Evolutionary conservation across 1,140 invertebrate species (phyloP).

Genomic region (Conopomorpha cramerella): DNA sequence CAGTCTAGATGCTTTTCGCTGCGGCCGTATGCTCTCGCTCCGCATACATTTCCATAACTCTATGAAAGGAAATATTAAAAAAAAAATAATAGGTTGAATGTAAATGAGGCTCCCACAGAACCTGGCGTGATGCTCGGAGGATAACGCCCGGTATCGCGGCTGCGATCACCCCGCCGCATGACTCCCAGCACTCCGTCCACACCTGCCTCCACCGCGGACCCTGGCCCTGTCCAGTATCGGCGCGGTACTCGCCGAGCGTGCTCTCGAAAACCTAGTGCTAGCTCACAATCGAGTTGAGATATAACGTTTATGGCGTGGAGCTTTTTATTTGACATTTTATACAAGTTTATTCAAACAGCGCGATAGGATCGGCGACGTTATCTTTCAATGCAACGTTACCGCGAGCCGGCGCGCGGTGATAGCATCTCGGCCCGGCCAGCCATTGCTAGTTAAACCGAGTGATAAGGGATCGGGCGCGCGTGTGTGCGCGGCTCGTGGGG

Average conservation of each 20-base stretch:
- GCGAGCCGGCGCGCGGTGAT: slow-evolving; percentile 44
- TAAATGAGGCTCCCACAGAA: slow-evolving; percentile 18
- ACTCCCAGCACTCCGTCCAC: no score
- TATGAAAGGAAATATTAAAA: slow-evolving; percentile 17
- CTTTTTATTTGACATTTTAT: slow-evolving; percentile 61
- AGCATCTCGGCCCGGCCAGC: slow-evolving; percentile 42
- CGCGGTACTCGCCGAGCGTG: background rate
- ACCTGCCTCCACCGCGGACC: slow-evolving; percentile 5
- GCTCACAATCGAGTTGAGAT: slow-evolving; percentile 29
- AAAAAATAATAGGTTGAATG: slow-evolving; percentile 24
- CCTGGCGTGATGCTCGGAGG: slow-evolving; percentile 6
- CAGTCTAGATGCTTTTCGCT: no score
- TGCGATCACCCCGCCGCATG: no score
- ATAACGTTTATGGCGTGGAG: slow-evolving; percentile 44
- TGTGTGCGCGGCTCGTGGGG: slow-evolving; percentile 26
- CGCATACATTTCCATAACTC: no score
- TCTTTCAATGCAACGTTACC: slow-evolving; percentile 60
- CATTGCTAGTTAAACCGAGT: slow-evolving; percentile 57
- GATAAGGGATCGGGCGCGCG: slow-evolving; percentile 44
- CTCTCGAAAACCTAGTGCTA: slow-evolving; percentile 1
- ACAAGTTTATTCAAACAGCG: slow-evolving; percentile 59
- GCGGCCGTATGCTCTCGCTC: no score
- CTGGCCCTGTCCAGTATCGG: background rate
- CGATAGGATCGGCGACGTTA: slow-evolving; percentile 56
- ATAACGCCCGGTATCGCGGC: slow-evolving; percentile 8